Evolutionary conservation across 2,797 vertebrate species (phyloP).

Genomic region (Uromys caudimaculatus): DNA sequence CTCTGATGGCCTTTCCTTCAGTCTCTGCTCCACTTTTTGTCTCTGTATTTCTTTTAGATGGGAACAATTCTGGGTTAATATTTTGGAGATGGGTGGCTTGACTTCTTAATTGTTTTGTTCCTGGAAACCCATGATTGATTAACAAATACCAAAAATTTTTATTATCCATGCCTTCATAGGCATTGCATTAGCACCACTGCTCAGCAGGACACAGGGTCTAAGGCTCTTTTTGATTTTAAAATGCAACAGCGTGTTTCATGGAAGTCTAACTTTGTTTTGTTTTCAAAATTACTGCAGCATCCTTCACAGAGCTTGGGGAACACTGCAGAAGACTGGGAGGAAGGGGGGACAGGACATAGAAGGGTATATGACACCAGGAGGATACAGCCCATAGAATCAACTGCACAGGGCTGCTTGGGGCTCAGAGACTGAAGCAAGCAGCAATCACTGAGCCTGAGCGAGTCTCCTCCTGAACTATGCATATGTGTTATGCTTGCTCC

Average conservation of each 20-base stretch:
- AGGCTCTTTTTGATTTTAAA: conserved; percentile 1
- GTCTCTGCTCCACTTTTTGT: too few relatives aligned
- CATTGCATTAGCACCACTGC: neutral
- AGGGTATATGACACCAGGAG: too few relatives aligned
- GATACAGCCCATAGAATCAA: too few relatives aligned
- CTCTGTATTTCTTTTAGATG: too few relatives aligned
- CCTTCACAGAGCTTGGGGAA: neutral
- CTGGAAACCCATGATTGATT: neutral
- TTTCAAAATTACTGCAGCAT: conserved; percentile 41
- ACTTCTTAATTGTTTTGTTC: neutral
- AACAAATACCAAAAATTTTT: neutral
- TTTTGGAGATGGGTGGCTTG: too few relatives aligned
- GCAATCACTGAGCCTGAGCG: rapidly evolving
- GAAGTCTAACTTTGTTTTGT: neutral
- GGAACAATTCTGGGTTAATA: too few relatives aligned
- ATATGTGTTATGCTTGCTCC: neutral
- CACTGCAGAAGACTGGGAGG: neutral
- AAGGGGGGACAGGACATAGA: neutral
- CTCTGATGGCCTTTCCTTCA: too few relatives aligned
- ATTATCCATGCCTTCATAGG: neutral
- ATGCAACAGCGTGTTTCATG: neutral
- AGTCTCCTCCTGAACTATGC: neutral
- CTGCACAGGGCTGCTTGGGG: neutral
- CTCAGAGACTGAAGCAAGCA: neutral
- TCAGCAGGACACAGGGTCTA: too few relatives aligned